Evolutionary conservation across 2,888 invertebrate species (phyloP), one percentile per base, ranked within the genome.

Genomic region (Ctenicera cuprea): DNA sequence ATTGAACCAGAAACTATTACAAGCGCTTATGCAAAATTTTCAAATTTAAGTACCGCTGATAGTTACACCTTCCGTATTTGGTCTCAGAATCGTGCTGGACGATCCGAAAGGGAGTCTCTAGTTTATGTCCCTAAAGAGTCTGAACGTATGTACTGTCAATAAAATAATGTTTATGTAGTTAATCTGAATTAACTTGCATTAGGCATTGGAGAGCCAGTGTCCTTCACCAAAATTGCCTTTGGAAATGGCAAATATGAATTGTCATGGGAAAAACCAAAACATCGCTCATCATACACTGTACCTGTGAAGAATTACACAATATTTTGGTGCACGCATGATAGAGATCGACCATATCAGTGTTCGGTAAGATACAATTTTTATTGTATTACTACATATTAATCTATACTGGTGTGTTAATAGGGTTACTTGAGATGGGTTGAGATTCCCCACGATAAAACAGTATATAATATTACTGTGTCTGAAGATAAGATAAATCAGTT

Each of bases 221-320:
- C 80, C 50, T 81, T 85, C 37, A 78, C 80, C 8, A 95, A 94
- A 87, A 90, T 94, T 14, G 92, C 92, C 38, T 93, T 92, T 85
- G 91, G 91, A 75, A 90, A 92, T 84, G 92, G 92, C 33, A 89
- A 91, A 16, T 95, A 94, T 84, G 93, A 93, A 82, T 85, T 95
- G 9, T 92, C 93, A 8, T 95, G 96, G 96, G 90, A 90, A 77
- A 89, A 90, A 22, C 92, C 93, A 0, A 82, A n/a, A 81, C 87
- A 63, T 77, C 79, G 30, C 12, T 70, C 37, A 9, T 54, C 26
- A 16, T 37, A 26, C 14, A 30, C 16, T 30, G 5, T 11, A 73
- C 83, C 84, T n/a, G 86, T 92, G 22, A 89, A 88, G 26, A 92
- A 93, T 84, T 96, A 94, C 79, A 96, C 96, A 0, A 89, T 96